Conservation (phyloP, 37 sponge, comb jelly and placozoan genomes). For the Geodia barretti region DNA sequence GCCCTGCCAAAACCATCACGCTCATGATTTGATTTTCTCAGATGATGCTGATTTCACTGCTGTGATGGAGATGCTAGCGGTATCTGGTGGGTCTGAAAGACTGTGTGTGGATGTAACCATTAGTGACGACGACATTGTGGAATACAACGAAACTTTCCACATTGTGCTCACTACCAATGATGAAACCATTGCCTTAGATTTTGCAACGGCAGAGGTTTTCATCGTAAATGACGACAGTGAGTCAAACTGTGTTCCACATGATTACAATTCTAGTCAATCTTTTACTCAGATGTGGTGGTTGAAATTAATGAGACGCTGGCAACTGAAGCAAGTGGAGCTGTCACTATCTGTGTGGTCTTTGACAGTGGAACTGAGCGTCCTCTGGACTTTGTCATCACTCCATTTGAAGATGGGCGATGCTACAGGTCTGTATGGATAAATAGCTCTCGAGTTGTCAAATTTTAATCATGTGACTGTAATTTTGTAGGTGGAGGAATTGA, state of each 20-base stretch:
- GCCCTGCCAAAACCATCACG: too few species aligned
- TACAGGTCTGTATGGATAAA: too few species aligned
- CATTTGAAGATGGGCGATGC: too few species aligned
- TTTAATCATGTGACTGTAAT: too few species aligned
- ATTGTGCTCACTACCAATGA: conserved; percentile 12
- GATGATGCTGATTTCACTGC: background rate
- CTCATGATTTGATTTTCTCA: too few species aligned
- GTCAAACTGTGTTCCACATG: background rate
- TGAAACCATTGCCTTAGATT: background rate
- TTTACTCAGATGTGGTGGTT: background rate
- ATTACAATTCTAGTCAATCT: background rate
- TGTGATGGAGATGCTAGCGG: background rate
- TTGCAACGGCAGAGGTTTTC: background rate
- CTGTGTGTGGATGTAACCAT: conserved; percentile 8
- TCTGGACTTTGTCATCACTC: too few species aligned
- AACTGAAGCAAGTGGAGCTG: too few species aligned
- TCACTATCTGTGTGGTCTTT: too few species aligned
- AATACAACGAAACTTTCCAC: background rate
- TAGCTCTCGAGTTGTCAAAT: too few species aligned
- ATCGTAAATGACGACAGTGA: conserved; percentile 4
- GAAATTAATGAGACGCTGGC: too few species aligned
- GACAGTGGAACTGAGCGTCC: too few species aligned
- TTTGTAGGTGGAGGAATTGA: too few species aligned
- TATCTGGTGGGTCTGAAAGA: background rate
- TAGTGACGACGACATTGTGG: conserved; percentile 1